Evolutionary conservation across 2,888 invertebrate species (phyloP), one percentile per base, ranked within the genome.

Genomic region (Cabera pusaria): DNA sequence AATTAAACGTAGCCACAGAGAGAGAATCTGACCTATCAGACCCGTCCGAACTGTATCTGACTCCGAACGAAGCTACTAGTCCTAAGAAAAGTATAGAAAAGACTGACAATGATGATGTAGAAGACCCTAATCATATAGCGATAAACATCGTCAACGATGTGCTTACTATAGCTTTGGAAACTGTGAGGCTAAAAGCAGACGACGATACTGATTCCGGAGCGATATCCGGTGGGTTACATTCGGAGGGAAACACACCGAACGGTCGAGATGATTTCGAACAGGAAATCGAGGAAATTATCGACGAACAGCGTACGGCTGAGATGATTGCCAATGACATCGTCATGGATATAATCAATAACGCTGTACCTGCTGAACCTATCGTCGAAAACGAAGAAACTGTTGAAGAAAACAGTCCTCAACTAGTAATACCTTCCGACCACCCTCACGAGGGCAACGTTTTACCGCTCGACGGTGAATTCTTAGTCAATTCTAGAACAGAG

Each of bases 41-140:
- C 69, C 90, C 91, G 46, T 93, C 93, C 26, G 93, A 94, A 61
- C 84, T 92, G 40, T 93, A 93, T 62, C 74, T 93, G 45, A 93
- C 93, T 27, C 93, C 93, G 9, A 93, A 92, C 20, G 93, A 93
- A 69, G 84, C 90, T 19, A 89, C 90, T 54, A 89, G 90, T 54
- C 90, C 89, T 49, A 82, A 78, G 59, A 84, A 77, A 73, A 64
- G 60, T 46, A 69, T 72, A 68, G 86, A 86, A 58, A 86, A 86
- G 74, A 76, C 78, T 70, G 88, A 76, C 19, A 31, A 77, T 22
- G 53, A 57, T 5, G 71, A 71, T 14, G 59, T 55, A 33, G 79
- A 79, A 38, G 83, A 87, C 49, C 86, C 86, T 2, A 82, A 85
- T 49, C 70, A 77, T 38, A 74, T 86, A 33, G 88, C 88, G 23